A percentile compares a stretch with the other conserved stretches of the same genome.
These are phyloP conservation scores for Scarus forsteni DNA, from an alignment of 2,797 vertebrate species.

Conservation along the genomic window DNA sequence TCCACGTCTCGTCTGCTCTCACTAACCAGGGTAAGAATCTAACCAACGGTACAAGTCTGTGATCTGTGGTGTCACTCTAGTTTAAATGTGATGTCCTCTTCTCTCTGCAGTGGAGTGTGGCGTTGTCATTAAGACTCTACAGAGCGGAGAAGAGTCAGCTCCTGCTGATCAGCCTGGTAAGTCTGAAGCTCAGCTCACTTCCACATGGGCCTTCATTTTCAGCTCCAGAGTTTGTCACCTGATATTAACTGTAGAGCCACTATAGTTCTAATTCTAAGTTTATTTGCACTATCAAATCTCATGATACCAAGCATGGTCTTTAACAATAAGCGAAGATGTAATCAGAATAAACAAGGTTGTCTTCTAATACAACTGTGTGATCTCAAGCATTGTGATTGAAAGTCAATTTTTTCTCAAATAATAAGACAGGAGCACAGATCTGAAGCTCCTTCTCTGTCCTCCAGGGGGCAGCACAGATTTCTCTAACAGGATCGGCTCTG, in stretches of 20 bases:
- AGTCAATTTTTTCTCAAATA: no score
- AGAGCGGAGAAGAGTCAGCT: conserved; percentile 78
- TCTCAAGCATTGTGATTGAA: no score
- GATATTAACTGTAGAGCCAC: no score
- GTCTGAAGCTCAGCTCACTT: background rate
- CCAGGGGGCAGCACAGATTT: conserved; percentile 28
- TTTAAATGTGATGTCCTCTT: background rate
- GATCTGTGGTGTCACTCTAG: accelerated
- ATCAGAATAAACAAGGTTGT: no score
- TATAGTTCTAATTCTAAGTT: no score
- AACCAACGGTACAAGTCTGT: background rate
- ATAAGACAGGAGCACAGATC: no score
- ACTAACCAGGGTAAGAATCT: conserved; percentile 87
- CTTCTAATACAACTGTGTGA: no score
- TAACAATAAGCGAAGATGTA: no score
- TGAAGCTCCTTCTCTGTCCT: conserved; percentile 12
- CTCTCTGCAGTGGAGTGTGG: conserved; percentile 90
- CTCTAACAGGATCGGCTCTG: background rate
- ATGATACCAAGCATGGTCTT: no score
- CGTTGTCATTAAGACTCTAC: conserved; percentile 89
- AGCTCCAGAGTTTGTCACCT: no score
- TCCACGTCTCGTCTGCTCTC: conserved; percentile 77
- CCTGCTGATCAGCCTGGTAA: conserved; percentile 80
- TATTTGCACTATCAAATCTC: no score
- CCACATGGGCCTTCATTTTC: no score